Percentiles rank a stretch among this genome's conserved stretches.
Evolutionary conservation across 2,888 invertebrate genomes (phyloP).

Genomic region (Holacanthella duospinosa): DNA sequence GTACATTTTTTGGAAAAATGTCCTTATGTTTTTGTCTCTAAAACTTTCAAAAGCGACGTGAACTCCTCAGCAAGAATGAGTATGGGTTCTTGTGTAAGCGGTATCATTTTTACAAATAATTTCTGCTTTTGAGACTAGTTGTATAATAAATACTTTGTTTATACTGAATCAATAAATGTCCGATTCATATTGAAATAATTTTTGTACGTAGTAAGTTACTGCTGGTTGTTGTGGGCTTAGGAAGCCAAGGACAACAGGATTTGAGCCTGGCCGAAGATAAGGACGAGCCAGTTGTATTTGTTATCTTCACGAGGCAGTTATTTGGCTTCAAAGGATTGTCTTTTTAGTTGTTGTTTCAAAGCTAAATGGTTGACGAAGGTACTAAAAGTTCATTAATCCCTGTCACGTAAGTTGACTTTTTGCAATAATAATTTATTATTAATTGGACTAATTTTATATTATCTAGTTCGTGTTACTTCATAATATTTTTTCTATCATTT

Average conservation of each 20-base stretch:
- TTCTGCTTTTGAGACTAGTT: no score
- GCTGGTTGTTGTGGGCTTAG: background rate
- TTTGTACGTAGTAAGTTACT: background rate
- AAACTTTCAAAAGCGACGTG: no score
- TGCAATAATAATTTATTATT: background rate
- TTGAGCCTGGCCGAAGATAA: background rate
- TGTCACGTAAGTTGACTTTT: background rate
- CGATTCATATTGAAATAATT: no score
- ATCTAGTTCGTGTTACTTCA: background rate
- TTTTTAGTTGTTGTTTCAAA: background rate
- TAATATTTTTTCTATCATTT: background rate
- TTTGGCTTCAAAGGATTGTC: background rate
- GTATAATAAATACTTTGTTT: no score
- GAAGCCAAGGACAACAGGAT: background rate
- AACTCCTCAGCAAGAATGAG: no score
- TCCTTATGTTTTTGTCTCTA: no score
- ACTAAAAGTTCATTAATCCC: no score
- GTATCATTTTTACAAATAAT: no score
- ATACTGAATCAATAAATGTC: no score
- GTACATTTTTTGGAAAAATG: no score
- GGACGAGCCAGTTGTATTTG: background rate
- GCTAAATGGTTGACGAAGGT: no score
- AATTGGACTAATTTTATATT: background rate
- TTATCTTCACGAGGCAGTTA: background rate
- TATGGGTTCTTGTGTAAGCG: no score